Evolutionary conservation across 2,113 vertebrate species (phyloP), one percentile per base, ranked within the genome.

Genomic region (Danionella cerebrum): DNA sequence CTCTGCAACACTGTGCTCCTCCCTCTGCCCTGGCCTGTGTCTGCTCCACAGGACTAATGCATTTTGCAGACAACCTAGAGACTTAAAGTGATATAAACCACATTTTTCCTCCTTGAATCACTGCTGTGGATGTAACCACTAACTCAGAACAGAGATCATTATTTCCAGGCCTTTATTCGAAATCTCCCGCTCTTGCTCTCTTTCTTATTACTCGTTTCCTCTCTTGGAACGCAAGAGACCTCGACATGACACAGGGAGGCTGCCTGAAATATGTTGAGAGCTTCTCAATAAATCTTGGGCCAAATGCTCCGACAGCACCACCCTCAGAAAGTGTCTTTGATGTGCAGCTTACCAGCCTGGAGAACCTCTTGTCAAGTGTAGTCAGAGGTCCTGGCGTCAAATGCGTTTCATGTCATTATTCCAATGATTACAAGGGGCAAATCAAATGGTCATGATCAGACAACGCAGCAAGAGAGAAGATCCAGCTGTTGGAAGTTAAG

Each of bases 21-120:
- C 75, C 76, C 60, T 67, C 67, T 51, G 36, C 72, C 64, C 84
- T 81, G 83, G 85, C 82, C 84, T 85, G 85, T 85, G 86, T 92
- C 89, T 87, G 87, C 90, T 90, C 83, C 78, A 85, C 75, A 83
- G 84, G 80, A 80, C 89, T 93, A 91, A 94, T 93, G 91, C 88
- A 90, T 89, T 87, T 85, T 88, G 81, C 91, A 93, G 89, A 89
- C 89, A 89, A 84, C 79, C 82, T 76, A 81, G 77, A 68, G 73
- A 82, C 89, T 90, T 90, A 90, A 87, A 91, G 90, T 85, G 85
- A 87, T 87, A 88, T 86, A 76, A 72, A 82, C 75, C 81, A 76
- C 86, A 88, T 88, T 86, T 87, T 86, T 88, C 76, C 85, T 80
- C 80, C 55, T 77, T 89, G 86, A 88, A 85, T 88, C 87, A 89